Evolutionary conservation across 2,113 vertebrate species (phyloP).

Genomic region (Lampris incognitus): DNA sequence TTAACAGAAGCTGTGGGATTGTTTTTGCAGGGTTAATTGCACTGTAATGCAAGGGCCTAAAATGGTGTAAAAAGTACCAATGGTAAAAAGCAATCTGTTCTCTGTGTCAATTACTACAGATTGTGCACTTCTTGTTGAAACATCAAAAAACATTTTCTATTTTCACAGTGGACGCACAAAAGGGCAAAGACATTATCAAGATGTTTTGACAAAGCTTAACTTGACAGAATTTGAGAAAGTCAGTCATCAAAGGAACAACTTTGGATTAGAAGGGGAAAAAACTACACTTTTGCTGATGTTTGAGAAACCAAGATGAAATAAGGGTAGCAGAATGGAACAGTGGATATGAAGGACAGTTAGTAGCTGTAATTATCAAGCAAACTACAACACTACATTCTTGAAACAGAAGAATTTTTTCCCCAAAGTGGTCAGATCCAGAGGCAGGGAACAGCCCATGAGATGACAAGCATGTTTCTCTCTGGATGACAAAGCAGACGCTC

Average conservation of each 20-base stretch:
- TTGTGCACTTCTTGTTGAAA: slow-evolving; percentile 17
- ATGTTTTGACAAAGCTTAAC: too few species aligned
- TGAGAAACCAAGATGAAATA: slow-evolving; percentile 46
- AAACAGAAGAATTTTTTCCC: slow-evolving; percentile 56
- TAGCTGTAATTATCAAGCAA: slow-evolving; percentile 72
- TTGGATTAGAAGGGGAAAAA: slow-evolving; percentile 67
- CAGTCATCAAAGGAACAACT: slow-evolving; percentile 29
- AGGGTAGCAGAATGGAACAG: slow-evolving; percentile 58
- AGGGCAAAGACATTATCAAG: too few species aligned
- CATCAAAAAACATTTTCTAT: slow-evolving; percentile 29
- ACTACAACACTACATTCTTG: slow-evolving; percentile 85
- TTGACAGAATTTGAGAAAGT: too few species aligned
- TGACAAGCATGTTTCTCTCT: slow-evolving; percentile 79
- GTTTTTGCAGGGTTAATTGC: too few species aligned
- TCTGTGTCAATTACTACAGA: not conserved
- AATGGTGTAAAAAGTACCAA: slow-evolving; percentile 7
- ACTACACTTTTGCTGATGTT: slow-evolving; percentile 59
- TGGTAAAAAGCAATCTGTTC: too few species aligned
- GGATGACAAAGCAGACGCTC: slow-evolving; percentile 82
- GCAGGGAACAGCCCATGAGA: slow-evolving; percentile 78
- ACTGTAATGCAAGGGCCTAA: not conserved
- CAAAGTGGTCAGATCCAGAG: slow-evolving; percentile 80
- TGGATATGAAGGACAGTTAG: slow-evolving; percentile 66
- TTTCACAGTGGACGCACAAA: not conserved
- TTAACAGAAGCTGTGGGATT: slow-evolving; percentile 9